Evolutionary conservation across 2,797 vertebrate genomes (phyloP).

Genomic region (Kryptopterus vitreolus): DNA sequence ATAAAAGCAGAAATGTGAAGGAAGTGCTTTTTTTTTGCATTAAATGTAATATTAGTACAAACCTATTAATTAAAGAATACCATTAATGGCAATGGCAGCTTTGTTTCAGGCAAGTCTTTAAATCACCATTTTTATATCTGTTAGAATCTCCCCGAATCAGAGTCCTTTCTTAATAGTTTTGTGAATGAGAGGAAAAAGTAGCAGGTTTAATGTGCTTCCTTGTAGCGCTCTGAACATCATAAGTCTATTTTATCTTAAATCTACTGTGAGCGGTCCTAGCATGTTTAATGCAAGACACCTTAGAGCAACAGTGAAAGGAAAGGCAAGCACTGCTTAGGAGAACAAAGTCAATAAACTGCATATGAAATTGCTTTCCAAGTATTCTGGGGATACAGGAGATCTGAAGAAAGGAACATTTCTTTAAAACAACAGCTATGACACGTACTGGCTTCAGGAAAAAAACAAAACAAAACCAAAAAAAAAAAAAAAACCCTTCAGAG

Average conservation of each 20-base stretch:
- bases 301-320: conserved; percentile 37
- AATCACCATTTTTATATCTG: background rate
- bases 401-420: background rate
- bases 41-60: too few relatives aligned
- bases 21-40: too few relatives aligned
- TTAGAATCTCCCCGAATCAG: background rate
- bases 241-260: conserved; percentile 7
- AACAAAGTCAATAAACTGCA: conserved; percentile 44
- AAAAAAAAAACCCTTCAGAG: too few relatives aligned
- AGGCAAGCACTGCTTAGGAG: conserved; percentile 37
- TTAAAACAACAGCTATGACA: background rate
- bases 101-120: background rate
- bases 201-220: background rate
- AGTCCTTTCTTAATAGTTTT: background rate
- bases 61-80: background rate
- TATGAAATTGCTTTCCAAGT: conserved; percentile 26
- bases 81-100: background rate
- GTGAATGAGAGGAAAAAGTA: background rate
- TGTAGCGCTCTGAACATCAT: background rate
- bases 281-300: conserved; percentile 45
- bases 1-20: background rate
- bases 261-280: conserved; percentile 20
- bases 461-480: too few relatives aligned
- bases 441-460: too few relatives aligned
- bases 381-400: background rate